Evolutionary conservation across 2,888 invertebrate genomes (phyloP).

Genomic region (Celastrina argiolus): DNA sequence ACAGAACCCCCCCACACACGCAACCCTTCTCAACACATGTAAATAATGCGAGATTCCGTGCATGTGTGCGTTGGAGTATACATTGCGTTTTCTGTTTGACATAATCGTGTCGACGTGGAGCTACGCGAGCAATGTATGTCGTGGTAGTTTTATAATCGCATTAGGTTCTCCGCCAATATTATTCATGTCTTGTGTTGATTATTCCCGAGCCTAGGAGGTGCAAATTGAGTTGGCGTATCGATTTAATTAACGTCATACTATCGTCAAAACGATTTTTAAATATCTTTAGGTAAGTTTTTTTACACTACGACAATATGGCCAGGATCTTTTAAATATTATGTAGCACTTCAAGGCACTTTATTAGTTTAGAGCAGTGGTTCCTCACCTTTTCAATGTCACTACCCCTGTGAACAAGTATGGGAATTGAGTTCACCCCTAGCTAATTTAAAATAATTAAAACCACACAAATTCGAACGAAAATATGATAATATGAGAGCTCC

Average conservation of each 20-base stretch:
- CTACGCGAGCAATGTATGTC: slow-evolving; percentile 28
- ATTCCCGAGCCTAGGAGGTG: slow-evolving; percentile 37
- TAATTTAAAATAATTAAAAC: too few relatives aligned
- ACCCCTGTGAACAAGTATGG: too few relatives aligned
- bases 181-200: slow-evolving; percentile 52
- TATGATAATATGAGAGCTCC: too few relatives aligned
- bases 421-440: too few relatives aligned
- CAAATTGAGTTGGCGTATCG: slow-evolving; percentile 26
- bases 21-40: slow-evolving; percentile 21
- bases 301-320: too few relatives aligned
- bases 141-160: slow-evolving; percentile 47
- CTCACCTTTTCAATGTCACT: too few relatives aligned
- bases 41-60: slow-evolving; percentile 14
- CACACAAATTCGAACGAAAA: too few relatives aligned
- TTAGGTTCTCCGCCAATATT: slow-evolving; percentile 41
- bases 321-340: too few relatives aligned
- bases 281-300: too few relatives aligned
- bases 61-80: neutral
- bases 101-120: neutral
- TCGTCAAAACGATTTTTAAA: too few relatives aligned
- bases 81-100: neutral
- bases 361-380: too few relatives aligned
- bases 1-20: slow-evolving; percentile 31
- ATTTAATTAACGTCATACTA: neutral
- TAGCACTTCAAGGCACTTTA: too few relatives aligned